Evolutionary conservation across 2,888 invertebrate species (phyloP), one percentile per base, ranked within the genome.

Genomic region (Alloplasta piceator): DNA sequence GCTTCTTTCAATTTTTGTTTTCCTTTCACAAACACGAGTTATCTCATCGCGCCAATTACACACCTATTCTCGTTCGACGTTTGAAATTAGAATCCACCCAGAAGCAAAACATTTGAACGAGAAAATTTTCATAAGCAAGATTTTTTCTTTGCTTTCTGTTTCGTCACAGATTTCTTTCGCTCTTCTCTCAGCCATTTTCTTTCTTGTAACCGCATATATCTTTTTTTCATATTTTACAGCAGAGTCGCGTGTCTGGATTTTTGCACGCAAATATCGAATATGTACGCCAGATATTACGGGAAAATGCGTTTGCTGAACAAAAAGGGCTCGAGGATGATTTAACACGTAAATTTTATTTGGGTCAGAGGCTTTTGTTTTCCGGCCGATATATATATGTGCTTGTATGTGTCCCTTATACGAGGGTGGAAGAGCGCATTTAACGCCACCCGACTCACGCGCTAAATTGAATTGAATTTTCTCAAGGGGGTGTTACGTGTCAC

Each of bases 381-480:
- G 26, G 26, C 26, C 26, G 26, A 26, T 26, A 26, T 26, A 26
- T 26, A 26, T 26, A 26, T 26, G 26, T 26, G 3, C n/a, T n/a
- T 26, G 3, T 26, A 26, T 26, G 26, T 3, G 26, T 3, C 26
- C 26, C 26, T 26, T 26, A 26, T 26, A 26, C 52, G 50, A 43
- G 52, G 26, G 61, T 48, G 63, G 56, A 58, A 41, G 39, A 12
- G 52, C 50, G 61, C 70, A 70, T 74, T 78, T 66, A 78, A 71
- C 68, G 64, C 68, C 68, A 68, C 64, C 26, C 74, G 66, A 74
- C 74, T 78, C 66, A n/a, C 43, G 56, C 36, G 16, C 55, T 70
- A 81, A 81, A 81, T 78, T 78, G 70, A 81, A 81, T 81, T 74
- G 81, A 74, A 81, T 81, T 74, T 81, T 78, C 81, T 81, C 74